Base-by-base conservation (phyloP, 2,113 vertebrate genomes). In the Engraulis encrasicolus region DNA sequence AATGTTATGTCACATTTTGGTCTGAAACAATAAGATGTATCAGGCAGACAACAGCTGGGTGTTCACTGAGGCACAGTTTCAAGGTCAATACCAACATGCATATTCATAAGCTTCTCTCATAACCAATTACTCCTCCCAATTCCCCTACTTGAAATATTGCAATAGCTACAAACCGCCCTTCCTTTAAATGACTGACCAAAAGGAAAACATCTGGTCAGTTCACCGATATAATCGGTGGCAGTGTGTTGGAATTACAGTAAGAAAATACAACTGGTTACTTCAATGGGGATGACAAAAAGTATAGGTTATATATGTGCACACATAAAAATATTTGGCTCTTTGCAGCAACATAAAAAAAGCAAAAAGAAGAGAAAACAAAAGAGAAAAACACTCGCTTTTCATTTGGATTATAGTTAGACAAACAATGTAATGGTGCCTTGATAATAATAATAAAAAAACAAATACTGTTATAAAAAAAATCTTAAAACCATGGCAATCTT, bases 401-500 rank as follows among this genome's bases (percentile, higher is more conserved):
- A 90, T 86, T 88, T 87, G 61, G 86, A 50, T 88, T 90, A 93
- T 82, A 90, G 78, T 86, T 78, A 88, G 85, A 80, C n/a, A 81
- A 83, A 84, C 81, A 87, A 37, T 6, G 81, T 84, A 90, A 88
- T 19, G 82, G 77, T 90, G 84, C 20, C 18, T 89, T 81, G 86
- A 82, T 23, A 84, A 85, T 40, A 83, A 82, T 36, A 79, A 82
- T 83, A 79, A 90, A 94, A 92, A 88, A 93, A 90, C 91, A 89
- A 86, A 88, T 91, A 89, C 85, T 85, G 86, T 49, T 50, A 34
- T 58, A 78, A 78, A 87, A 83, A 85, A 89, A 83, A 71, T 45
- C 40, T 45, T 84, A 87, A 90, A 85, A 92, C 87, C 91, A 92
- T 92, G 91, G 92, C 87, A 89, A 92, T 82, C 88, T 79, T 7